phyloP scores from a whole-genome alignment of 2,797 vertebrate genomes.

The Tamandua tetradactyla region DNA sequence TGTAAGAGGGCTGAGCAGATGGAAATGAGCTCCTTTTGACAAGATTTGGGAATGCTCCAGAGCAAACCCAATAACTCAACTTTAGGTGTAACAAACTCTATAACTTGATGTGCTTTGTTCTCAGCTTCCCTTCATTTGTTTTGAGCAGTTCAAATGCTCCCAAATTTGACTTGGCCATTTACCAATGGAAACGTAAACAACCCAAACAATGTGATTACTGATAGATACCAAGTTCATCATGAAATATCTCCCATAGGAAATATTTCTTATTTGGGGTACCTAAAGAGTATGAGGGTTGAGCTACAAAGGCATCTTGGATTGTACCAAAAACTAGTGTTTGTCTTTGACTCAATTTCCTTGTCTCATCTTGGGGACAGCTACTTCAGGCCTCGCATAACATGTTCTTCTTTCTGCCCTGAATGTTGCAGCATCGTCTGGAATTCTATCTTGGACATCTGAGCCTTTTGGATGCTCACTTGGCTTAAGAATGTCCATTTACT shows the following conservation, averaged over 20 bases:
- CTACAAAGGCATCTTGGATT: background rate
- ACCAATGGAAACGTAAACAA: background rate
- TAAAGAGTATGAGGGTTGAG: background rate
- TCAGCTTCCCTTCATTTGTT: background rate
- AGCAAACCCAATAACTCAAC: conserved; percentile 24
- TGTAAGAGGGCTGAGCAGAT: background rate
- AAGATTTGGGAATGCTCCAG: background rate
- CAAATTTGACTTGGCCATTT: background rate
- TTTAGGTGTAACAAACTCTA: background rate
- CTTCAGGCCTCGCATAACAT: background rate
- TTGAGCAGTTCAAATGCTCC: background rate
- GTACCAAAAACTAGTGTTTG: background rate
- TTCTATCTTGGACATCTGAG: background rate
- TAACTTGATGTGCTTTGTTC: background rate
- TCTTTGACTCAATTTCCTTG: background rate
- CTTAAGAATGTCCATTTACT: background rate
- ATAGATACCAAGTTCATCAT: background rate
- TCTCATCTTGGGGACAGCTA: background rate
- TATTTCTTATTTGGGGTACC: background rate
- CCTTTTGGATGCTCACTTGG: background rate
- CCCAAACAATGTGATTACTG: background rate
- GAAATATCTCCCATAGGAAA: background rate
- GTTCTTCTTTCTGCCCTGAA: background rate
- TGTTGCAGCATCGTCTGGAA: background rate
- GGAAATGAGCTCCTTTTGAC: background rate